Evolutionary conservation across 2,797 vertebrate species (phyloP).

Genomic region (Bryconaethiops microstoma): DNA sequence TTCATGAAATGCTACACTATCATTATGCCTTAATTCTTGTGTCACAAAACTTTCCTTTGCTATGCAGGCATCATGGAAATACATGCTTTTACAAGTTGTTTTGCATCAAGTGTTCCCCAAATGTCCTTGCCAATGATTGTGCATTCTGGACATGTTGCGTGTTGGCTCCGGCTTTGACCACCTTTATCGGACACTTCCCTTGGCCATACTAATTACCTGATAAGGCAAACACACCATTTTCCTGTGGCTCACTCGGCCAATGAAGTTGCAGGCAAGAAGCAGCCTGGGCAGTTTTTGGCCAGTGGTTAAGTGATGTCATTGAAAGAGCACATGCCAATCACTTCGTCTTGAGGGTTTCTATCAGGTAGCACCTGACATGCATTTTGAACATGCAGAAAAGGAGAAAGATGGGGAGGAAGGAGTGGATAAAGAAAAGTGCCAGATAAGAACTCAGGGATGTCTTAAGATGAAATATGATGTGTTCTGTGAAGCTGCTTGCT

Average conservation of each 20-base stretch:
- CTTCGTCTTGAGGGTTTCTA: slow-evolving; percentile 5
- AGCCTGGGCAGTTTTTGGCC: neutral
- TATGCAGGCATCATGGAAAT: neutral
- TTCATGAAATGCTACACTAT: too few relatives aligned
- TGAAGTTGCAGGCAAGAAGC: neutral
- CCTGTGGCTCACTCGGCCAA: neutral
- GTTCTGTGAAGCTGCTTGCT: slow-evolving; percentile 48
- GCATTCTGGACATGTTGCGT: slow-evolving; percentile 1
- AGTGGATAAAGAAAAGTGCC: slow-evolving; percentile 30
- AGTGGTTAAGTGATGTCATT: neutral
- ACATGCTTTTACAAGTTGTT: neutral
- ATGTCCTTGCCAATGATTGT: slow-evolving; percentile 33
- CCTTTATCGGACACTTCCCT: neutral
- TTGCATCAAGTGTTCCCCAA: slow-evolving; percentile 7
- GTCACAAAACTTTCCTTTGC: neutral
- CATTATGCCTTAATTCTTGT: too few relatives aligned
- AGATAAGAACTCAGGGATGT: slow-evolving; percentile 44
- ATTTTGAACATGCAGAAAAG: slow-evolving; percentile 24
- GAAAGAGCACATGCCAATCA: neutral
- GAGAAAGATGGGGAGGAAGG: neutral
- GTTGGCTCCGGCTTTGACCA: neutral
- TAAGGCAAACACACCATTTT: neutral
- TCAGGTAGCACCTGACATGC: neutral
- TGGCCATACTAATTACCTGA: slow-evolving; percentile 42
- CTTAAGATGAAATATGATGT: slow-evolving; percentile 62